These are phyloP conservation scores for Hecatera dysodea DNA, from an alignment of 2,888 invertebrate species.

Conservation along the genomic window DNA sequence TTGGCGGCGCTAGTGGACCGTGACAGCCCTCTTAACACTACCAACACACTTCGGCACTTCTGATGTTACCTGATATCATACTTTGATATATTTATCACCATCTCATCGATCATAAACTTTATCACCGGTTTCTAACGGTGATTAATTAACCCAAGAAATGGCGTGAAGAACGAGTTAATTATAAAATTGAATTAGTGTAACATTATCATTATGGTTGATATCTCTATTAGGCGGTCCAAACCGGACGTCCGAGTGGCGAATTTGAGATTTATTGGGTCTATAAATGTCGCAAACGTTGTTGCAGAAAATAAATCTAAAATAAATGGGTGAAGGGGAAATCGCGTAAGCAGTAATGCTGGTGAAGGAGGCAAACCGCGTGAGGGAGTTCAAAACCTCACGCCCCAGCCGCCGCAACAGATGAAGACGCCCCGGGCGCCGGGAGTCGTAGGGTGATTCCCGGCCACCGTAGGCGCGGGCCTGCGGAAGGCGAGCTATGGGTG, in stretches of 20 bases:
- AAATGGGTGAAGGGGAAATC: conserved; percentile 14
- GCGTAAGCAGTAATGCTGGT: no score
- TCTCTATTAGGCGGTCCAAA: conserved; percentile 25
- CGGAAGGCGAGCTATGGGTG: no score
- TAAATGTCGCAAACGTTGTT: neutral
- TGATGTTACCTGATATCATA: conserved; percentile 29
- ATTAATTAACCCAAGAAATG: conserved; percentile 40
- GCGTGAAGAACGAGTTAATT: conserved; percentile 31
- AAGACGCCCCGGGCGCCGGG: no score
- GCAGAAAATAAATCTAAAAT: conserved; percentile 10
- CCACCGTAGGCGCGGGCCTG: no score
- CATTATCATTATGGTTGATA: conserved; percentile 38
- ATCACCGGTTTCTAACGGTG: conserved; percentile 56
- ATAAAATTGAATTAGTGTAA: conserved; percentile 50
- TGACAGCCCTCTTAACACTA: conserved; percentile 8
- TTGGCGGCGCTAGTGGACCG: no score
- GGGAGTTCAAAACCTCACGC: no score
- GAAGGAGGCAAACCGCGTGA: no score
- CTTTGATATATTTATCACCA: conserved; percentile 33
- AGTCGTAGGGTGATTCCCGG: no score
- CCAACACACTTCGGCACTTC: conserved; percentile 29
- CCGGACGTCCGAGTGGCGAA: conserved; percentile 31
- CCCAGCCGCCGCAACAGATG: no score
- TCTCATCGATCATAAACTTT: conserved; percentile 49
- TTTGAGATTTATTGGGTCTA: conserved; percentile 35